Percentiles rank a stretch among this genome's conserved stretches.
phyloP scores from a whole-genome alignment of 1,140 invertebrate genomes.

The Amyelois transitella region DNA sequence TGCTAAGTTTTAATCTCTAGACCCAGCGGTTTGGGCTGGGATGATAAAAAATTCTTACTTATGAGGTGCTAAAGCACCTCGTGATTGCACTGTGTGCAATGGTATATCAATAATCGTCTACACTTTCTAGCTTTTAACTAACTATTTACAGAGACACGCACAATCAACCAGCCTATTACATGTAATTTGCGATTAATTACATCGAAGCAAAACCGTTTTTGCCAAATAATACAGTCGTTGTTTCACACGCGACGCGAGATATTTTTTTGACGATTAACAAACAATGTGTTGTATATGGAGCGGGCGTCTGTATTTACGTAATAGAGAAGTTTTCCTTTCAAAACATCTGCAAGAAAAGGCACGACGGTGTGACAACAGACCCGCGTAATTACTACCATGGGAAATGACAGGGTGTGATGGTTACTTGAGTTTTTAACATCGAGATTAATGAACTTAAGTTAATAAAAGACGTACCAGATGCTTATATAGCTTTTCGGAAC shows the following conservation, averaged over 20 bases:
- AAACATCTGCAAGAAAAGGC: slow-evolving; percentile 10
- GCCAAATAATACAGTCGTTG: slow-evolving; percentile 9
- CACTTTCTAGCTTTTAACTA: slow-evolving; percentile 6
- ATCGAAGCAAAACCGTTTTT: slow-evolving; percentile 10
- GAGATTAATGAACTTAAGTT: not conserved
- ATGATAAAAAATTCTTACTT: too few relatives aligned
- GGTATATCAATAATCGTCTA: slow-evolving; percentile 2
- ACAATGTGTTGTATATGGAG: slow-evolving; percentile 27
- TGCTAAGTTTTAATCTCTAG: too few relatives aligned
- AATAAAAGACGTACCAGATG: too few relatives aligned
- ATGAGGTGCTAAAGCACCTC: too few relatives aligned
- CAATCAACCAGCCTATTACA: not conserved
- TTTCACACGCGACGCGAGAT: slow-evolving; percentile 20
- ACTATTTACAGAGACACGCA: slow-evolving; percentile 3
- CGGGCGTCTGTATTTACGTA: slow-evolving; percentile 17
- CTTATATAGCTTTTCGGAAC: too few relatives aligned
- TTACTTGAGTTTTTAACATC: not conserved
- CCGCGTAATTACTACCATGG: not conserved
- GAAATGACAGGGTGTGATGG: not conserved
- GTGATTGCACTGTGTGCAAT: too few relatives aligned
- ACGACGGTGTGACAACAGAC: not conserved
- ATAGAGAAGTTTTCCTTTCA: slow-evolving; percentile 11
- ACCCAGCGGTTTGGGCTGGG: too few relatives aligned
- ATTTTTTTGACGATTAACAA: slow-evolving; percentile 24
- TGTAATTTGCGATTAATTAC: slow-evolving; percentile 11